phyloP scores from a whole-genome alignment of 1,140 invertebrate species.

The Euborellia annulipes region DNA sequence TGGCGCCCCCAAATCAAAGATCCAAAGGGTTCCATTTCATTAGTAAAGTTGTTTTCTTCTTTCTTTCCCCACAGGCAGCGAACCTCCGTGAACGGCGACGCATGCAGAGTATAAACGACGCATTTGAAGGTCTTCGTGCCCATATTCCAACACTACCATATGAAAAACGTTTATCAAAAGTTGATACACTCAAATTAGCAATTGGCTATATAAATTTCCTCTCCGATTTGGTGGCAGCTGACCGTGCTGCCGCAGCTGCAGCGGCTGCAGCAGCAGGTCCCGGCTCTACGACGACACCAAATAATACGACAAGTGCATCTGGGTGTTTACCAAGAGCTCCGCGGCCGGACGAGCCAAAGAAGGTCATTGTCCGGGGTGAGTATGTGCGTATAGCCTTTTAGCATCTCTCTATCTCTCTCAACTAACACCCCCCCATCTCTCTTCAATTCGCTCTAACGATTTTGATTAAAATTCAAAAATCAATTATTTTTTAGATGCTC shows the following conservation, averaged over 20 bases:
- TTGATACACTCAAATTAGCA: constrained; percentile 82
- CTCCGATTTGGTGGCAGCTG: constrained; percentile 62
- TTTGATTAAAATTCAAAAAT: too few species aligned
- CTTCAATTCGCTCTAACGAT: too few species aligned
- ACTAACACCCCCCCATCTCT: too few species aligned
- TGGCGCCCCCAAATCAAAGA: too few species aligned
- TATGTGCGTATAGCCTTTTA: too few species aligned
- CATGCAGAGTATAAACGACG: constrained; percentile 94
- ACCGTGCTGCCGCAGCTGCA: constrained; percentile 22
- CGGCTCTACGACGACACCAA: constrained; percentile 1
- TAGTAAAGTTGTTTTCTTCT: too few species aligned
- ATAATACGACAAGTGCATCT: background rate
- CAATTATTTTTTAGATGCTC: too few species aligned
- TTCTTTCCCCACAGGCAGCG: constrained; percentile 82
- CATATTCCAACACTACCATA: constrained; percentile 91
- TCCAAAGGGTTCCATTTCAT: too few species aligned
- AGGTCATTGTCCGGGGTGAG: constrained; percentile 56
- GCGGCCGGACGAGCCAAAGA: constrained; percentile 49
- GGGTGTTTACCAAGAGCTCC: constrained; percentile 15
- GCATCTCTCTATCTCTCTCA: too few species aligned
- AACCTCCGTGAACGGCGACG: constrained; percentile 79
- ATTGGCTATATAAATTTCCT: constrained; percentile 90
- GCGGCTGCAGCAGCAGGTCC: background rate
- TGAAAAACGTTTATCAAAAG: constrained; percentile 86
- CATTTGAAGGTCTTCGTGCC: constrained; percentile 72